phyloP scores from a whole-genome alignment of 1,140 invertebrate genomes.

The Dendroctonus ponderosae region DNA sequence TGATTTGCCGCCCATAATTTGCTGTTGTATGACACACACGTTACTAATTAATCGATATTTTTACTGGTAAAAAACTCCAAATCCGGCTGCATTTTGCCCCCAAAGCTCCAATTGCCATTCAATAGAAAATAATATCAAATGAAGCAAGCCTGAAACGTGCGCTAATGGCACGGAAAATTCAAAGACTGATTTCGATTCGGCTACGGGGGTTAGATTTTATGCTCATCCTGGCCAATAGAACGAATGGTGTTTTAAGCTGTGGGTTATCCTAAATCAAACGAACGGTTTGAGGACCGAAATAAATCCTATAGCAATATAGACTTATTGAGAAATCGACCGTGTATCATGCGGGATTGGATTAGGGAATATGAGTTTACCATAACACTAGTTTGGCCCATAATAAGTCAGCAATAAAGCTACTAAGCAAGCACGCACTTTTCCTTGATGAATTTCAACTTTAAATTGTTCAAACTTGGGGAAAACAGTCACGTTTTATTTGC shows the following conservation, averaged over 20 bases:
- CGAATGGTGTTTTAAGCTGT: neutral
- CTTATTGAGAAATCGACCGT: neutral
- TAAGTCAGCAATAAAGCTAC: too few relatives aligned
- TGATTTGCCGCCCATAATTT: too few relatives aligned
- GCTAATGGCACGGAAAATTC: constrained; percentile 3
- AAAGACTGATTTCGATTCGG: neutral
- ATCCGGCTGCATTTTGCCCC: too few relatives aligned
- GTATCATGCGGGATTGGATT: neutral
- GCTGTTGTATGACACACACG: too few relatives aligned
- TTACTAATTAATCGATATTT: too few relatives aligned
- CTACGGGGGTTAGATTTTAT: constrained; percentile 3
- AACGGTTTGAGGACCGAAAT: neutral
- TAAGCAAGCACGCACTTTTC: too few relatives aligned
- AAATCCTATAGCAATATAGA: neutral
- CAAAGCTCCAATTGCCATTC: neutral
- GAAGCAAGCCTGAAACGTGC: constrained; percentile 3
- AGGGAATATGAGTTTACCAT: too few relatives aligned
- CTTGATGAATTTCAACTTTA: too few relatives aligned
- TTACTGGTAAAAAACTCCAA: too few relatives aligned
- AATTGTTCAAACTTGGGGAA: too few relatives aligned
- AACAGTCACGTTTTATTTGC: too few relatives aligned
- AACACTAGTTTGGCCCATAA: too few relatives aligned
- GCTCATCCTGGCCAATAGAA: constrained; percentile 2
- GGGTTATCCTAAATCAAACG: constrained; percentile 6
- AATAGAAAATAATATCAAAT: neutral